phyloP scores from a whole-genome alignment of 1,140 invertebrate genomes.

The Drosophila lini region DNA sequence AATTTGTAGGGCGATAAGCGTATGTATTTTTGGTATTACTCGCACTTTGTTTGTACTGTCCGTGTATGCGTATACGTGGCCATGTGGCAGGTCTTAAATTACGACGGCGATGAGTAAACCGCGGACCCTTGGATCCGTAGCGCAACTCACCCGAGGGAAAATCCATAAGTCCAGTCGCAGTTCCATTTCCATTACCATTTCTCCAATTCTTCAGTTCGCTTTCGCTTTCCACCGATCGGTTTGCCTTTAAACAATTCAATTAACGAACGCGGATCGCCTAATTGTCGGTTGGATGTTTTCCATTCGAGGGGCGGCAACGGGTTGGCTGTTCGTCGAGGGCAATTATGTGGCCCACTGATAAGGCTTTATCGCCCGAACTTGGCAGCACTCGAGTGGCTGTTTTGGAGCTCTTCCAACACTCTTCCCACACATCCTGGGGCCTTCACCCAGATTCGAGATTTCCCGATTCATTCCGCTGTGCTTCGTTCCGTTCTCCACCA shows the following conservation, averaged over 20 bases:
- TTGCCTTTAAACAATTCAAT: conserved; percentile 71
- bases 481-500: conserved; percentile 52
- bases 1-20: conserved; percentile 67
- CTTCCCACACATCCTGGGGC: conserved; percentile 24
- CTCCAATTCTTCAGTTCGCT: conserved; percentile 4
- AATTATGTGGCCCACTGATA: conserved; percentile 69
- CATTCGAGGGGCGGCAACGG: conserved; percentile 50
- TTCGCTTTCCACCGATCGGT: conserved; percentile 45
- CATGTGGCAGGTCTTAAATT: conserved; percentile 67
- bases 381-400: conserved; percentile 8
- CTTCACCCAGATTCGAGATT: conserved; percentile 24
- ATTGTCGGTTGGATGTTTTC: conserved; percentile 38
- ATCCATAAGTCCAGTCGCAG: conserved; percentile 41
- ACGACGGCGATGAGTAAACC: conserved; percentile 43
- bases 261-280: conserved; percentile 65
- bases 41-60: conserved; percentile 48
- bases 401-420: conserved; percentile 6
- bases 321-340: conserved; percentile 56
- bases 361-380: conserved; percentile 32
- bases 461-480: not conserved
- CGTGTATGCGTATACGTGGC: conserved; percentile 46
- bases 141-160: conserved; percentile 46
- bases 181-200: conserved; percentile 11
- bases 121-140: not conserved
- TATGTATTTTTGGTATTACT: conserved; percentile 77